These are phyloP conservation scores for Phocides pigmalion DNA, from an alignment of 1,140 invertebrate genomes.

Conservation along the genomic window DNA sequence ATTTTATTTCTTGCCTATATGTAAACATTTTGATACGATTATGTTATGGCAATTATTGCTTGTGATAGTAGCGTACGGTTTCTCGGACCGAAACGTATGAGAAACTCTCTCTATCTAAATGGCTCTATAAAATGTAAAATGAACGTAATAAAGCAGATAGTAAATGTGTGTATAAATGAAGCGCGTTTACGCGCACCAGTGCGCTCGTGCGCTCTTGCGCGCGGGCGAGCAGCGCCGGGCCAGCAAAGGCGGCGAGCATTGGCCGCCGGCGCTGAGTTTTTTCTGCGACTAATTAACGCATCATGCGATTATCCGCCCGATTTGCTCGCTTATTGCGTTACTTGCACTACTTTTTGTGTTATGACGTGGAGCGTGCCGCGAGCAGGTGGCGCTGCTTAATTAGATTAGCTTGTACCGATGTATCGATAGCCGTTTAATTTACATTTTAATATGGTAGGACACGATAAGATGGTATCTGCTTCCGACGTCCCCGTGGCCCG, in stretches of 20 bases:
- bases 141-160: neutral
- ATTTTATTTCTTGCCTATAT: too few relatives aligned
- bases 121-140: too few relatives aligned
- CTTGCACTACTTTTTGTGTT: slow-evolving; percentile 22
- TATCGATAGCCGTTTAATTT: slow-evolving; percentile 32
- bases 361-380: slow-evolving; percentile 13
- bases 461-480: slow-evolving; percentile 38
- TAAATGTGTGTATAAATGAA: slow-evolving; percentile 14
- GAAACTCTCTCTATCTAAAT: too few relatives aligned
- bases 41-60: too few relatives aligned
- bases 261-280: slow-evolving; percentile 87
- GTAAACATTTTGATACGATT: too few relatives aligned
- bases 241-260: too few relatives aligned
- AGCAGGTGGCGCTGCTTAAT: slow-evolving; percentile 26
- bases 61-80: too few relatives aligned
- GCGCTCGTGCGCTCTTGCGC: slow-evolving; percentile 87
- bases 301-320: slow-evolving; percentile 38
- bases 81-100: too few relatives aligned
- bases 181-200: slow-evolving; percentile 76
- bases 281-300: slow-evolving; percentile 37
- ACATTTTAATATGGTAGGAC: slow-evolving; percentile 37
- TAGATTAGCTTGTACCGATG: slow-evolving; percentile 28
- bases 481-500: slow-evolving; percentile 24
- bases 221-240: slow-evolving; percentile 85
- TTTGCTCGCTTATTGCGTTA: slow-evolving; percentile 29